These are phyloP conservation scores for Erebia epiphron DNA, from an alignment of 2,888 invertebrate genomes.

Conservation along the genomic window DNA sequence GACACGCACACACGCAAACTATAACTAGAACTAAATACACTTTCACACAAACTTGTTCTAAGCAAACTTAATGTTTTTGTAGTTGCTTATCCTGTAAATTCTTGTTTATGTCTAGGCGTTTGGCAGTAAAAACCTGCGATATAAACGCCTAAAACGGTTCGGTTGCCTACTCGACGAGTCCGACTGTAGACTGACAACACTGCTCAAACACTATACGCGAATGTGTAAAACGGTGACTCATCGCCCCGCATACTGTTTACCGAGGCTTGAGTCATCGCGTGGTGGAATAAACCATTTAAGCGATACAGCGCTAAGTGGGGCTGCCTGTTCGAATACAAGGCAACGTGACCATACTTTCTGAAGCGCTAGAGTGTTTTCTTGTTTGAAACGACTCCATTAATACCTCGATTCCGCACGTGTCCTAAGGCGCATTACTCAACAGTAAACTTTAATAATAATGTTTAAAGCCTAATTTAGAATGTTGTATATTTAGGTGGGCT, in stretches of 20 bases:
- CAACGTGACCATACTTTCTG: constrained; percentile 49
- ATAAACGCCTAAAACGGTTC: constrained; percentile 73
- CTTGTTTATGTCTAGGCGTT: constrained; percentile 64
- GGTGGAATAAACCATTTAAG: constrained; percentile 58
- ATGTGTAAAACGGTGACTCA: constrained; percentile 84
- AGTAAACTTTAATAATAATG: constrained; percentile 51
- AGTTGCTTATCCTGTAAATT: constrained; percentile 58
- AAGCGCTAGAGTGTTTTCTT: constrained; percentile 71
- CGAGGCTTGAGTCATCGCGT: constrained; percentile 82
- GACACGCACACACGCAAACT: constrained; percentile 74
- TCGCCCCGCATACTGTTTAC: constrained; percentile 84
- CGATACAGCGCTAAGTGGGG: constrained; percentile 67
- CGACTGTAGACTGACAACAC: constrained; percentile 82
- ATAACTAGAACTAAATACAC: constrained; percentile 69
- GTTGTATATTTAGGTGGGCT: constrained; percentile 45
- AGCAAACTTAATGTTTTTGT: constrained; percentile 56
- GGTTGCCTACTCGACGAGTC: constrained; percentile 72
- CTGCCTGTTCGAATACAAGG: constrained; percentile 43
- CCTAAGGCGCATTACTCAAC: constrained; percentile 53
- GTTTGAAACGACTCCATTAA: constrained; percentile 74
- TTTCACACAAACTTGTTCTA: constrained; percentile 74
- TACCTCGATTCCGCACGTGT: constrained; percentile 82
- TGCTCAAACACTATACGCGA: constrained; percentile 82
- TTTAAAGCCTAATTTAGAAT: constrained; percentile 24
- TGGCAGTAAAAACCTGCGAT: constrained; percentile 73